Percentiles rank a stretch among this genome's conserved stretches.
Evolutionary conservation across 2,797 vertebrate species (phyloP).

Genomic region (Myotis myotis): DNA sequence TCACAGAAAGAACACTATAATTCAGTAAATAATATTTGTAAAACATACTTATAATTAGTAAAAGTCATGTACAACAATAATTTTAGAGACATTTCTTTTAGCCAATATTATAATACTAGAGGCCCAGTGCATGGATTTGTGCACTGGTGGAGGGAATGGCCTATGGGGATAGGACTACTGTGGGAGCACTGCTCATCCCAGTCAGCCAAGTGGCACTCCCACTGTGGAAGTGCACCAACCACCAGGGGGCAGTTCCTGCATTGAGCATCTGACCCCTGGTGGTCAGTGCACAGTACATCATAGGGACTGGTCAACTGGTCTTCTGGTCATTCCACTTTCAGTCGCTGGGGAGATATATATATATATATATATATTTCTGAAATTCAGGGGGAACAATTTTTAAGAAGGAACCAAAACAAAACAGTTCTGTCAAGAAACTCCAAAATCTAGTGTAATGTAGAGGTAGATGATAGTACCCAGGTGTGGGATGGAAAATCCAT

Average conservation of each 20-base stretch:
- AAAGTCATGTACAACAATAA: neutral
- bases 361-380: neutral
- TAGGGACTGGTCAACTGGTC: too few species aligned
- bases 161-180: too few species aligned
- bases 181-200: too few species aligned
- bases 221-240: too few species aligned
- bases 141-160: too few species aligned
- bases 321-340: too few species aligned
- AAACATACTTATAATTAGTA: neutral
- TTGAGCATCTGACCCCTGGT: too few species aligned
- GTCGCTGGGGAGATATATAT: too few species aligned
- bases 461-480: neutral
- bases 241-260: too few species aligned
- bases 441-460: neutral
- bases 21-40: neutral
- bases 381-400: neutral
- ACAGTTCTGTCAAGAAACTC: neutral
- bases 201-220: too few species aligned
- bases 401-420: neutral
- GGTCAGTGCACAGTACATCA: too few species aligned
- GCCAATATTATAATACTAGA: neutral
- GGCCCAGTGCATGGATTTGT: too few species aligned
- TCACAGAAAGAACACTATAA: neutral
- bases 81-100: neutral
- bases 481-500: neutral